Conservation (phyloP, 1,140 invertebrate genomes). For the Lethrus apterus region DNA sequence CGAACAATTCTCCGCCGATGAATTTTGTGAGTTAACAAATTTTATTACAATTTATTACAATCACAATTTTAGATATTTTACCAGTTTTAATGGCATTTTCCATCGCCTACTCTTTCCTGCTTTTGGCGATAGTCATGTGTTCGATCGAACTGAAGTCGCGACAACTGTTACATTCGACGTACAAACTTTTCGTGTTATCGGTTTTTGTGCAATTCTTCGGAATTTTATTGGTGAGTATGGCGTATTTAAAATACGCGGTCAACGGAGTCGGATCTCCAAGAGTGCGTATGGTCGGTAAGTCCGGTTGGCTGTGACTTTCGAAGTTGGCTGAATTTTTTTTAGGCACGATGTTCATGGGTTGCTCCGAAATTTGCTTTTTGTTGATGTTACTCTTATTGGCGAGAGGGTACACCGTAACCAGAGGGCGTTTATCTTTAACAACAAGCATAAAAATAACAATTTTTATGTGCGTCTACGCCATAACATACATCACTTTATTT, state of each 20-base stretch:
- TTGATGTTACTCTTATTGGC: conserved; percentile 74
- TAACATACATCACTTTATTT: conserved; percentile 66
- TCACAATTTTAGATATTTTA: conserved; percentile 59
- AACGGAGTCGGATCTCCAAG: conserved; percentile 54
- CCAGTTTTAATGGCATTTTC: conserved; percentile 59
- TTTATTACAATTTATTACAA: conserved; percentile 15
- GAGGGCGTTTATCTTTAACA: conserved; percentile 61
- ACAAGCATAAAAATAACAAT: conserved; percentile 68
- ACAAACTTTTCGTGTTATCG: conserved; percentile 75
- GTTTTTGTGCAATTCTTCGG: conserved; percentile 57
- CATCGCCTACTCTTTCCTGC: conserved; percentile 55
- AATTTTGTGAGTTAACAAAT: conserved; percentile 74
- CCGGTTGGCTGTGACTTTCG: conserved; percentile 2
- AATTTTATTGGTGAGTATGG: conserved; percentile 55
- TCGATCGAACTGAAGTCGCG: conserved; percentile 63
- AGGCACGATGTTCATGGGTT: conserved; percentile 66
- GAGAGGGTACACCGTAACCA: conserved; percentile 85
- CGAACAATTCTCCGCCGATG: conserved; percentile 85
- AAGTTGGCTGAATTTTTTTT: conserved; percentile 29
- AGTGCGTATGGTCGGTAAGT: conserved; percentile 54
- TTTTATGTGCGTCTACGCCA: conserved; percentile 69
- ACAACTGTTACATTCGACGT: conserved; percentile 79
- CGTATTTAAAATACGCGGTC: conserved; percentile 63
- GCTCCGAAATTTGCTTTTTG: conserved; percentile 66
- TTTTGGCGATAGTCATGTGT: conserved; percentile 56